Base-by-base conservation (phyloP, 2,113 vertebrate genomes). In the Hipposideros armiger region DNA sequence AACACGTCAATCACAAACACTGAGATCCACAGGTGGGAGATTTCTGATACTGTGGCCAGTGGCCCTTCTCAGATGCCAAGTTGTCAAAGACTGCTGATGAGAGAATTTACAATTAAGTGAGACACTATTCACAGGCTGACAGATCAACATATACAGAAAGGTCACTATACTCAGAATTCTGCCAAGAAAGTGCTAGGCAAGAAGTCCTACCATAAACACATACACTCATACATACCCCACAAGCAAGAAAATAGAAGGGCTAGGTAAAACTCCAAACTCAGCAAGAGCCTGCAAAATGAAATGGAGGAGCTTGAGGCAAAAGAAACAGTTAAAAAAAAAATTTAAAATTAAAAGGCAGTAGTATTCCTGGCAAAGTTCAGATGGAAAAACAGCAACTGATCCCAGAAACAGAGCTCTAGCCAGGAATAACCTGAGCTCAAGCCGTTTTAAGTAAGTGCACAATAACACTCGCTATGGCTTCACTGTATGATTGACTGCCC, bases 321-420 rank as follows among this genome's bases (percentile, higher is more conserved):
- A 95, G 30, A 54, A 72, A n/a, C 54, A 76, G 22, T 36, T 7
- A 74, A 72, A 87, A 47, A 54, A 70, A 74, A 64, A 73, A 56
- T n/a, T n/a, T 73, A 32, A 80, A 47, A 16, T 32, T 32, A 78
- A 82, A 90, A 96, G 76, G 69, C 77, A 67, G 56, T 67, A 91
- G 42, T 87, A 26, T 96, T 96, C 72, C 88, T 98, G 96, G 87
- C 97, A 95, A 97, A 84, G 69, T 96, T 97, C 88, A 93, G 86
- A 95, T 83, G 95, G 96, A 97, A 98, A 97, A 97, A 96, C 24
- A 91, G 96, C 77, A 96, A 85, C 91, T 80, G 77, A 95, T 97
- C 50, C 92, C 90, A 96, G 91, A 91, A 83, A 73, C 58, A 62
- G 85, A 91, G 58, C 64, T 47, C 45, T 32, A 88, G 90, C 95